Evolutionary conservation across 2,888 invertebrate species (phyloP), one percentile per base, ranked within the genome.

Genomic region (Gandaritis pyraliata): DNA sequence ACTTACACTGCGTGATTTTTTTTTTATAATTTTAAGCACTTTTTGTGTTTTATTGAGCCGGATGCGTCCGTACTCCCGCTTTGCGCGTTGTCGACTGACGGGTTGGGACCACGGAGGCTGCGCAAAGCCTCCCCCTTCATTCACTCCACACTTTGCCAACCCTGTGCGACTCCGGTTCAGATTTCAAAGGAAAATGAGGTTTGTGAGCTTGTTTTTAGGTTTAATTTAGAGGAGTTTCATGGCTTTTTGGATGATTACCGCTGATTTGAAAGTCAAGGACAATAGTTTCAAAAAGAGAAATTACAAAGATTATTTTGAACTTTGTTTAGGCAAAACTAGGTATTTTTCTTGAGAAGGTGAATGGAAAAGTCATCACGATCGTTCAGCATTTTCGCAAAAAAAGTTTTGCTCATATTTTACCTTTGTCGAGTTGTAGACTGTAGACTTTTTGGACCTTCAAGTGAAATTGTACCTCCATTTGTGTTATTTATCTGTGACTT

Each of bases 121-220:
- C 91, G 91, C 91, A 83, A 76, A 83, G 74, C 87, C 88, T 89
- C 88, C 86, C 85, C 88, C 88, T 86, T 86, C 90, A 89, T 90
- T 90, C 90, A 89, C 85, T 84, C 82, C 78, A 83, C 78, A 83
- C 38, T 54, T 13, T 23, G 15, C 49, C 16, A 62, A 16, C 33
- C 45, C 41, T 62, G 38, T 58, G 62, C 39, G 39, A 58, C 62
- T 58, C 41, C 23, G 5, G 33, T 46, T 10, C 45, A 3, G 12
- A 29, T 23, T 33, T 13, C 30, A 39, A 29, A 45, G 15, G 6
- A 49, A 48, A 41, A 39, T 41, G 30, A 50, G 46, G 54, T 39
- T 33, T 58, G 46, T 53, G 33, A 13, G 5, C 0, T 3, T 13
- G 46, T 16, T 18, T 5, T 30, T 23, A 49, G 49, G 39, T 53